Percentiles rank a stretch among this genome's conserved stretches.
Evolutionary conservation across 2,113 vertebrate species (phyloP).

Genomic region (Mus musculus): GRCm39 chr13:71967501-71968000

Average conservation of each 20-base stretch:
- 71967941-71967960: accelerated
- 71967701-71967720: neutral
- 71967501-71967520: neutral
- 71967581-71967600: no score
- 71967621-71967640: neutral
- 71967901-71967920: neutral
- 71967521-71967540: neutral
- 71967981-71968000: neutral
- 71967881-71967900: neutral
- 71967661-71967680: neutral
- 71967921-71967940: neutral
- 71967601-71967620: accelerated
- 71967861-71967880: accelerated
- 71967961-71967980: accelerated
- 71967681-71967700: neutral
- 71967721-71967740: accelerated
- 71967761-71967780: neutral
- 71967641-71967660: neutral
- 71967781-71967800: neutral
- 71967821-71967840: neutral
- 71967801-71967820: neutral
- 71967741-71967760: neutral
- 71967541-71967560: neutral
- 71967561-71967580: neutral
- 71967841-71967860: neutral